Evolutionary conservation across 2,797 vertebrate genomes (phyloP).

Genomic region (Craterocephalus amniculus): DNA sequence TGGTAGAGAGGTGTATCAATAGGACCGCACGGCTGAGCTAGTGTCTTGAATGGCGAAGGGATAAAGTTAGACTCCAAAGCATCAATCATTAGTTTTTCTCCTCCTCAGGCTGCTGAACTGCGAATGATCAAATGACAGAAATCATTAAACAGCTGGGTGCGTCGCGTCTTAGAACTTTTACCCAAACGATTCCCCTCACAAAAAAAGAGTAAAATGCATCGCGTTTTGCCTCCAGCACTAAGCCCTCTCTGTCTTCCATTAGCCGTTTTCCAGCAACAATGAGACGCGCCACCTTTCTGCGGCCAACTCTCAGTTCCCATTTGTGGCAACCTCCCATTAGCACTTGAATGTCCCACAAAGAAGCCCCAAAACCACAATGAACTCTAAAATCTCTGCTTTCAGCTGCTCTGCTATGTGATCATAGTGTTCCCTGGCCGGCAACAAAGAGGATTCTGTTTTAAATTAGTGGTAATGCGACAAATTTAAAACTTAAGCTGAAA

Average conservation of each 20-base stretch:
- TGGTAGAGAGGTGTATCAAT: constrained; percentile 46
- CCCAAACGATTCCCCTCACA: neutral
- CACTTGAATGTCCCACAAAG: constrained; percentile 21
- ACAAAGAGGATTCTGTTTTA: neutral
- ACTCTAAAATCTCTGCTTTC: neutral
- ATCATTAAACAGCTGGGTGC: neutral
- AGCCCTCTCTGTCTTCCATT: neutral
- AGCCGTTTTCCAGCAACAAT: constrained; percentile 1
- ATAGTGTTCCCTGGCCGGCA: neutral
- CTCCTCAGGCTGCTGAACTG: constrained; percentile 1
- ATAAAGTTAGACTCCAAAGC: constrained; percentile 1
- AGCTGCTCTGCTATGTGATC: neutral
- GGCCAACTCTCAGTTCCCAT: constrained; percentile 36
- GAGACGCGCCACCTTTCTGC: constrained; percentile 16
- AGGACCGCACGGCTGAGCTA: constrained; percentile 39
- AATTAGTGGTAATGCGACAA: constrained; percentile 7
- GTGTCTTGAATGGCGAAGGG: constrained; percentile 30
- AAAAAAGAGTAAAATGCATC: neutral
- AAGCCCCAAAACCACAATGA: constrained; percentile 43
- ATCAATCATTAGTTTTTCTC: constrained; percentile 5
- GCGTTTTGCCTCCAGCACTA: neutral
- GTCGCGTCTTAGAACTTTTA: neutral
- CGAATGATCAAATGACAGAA: constrained; percentile 5
- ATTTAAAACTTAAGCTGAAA: neutral
- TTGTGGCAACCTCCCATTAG: constrained; percentile 26